A percentile compares a stretch with the other conserved stretches of the same genome.
phyloP scores from a whole-genome alignment of 2,797 vertebrate species.

The Valencia hispanica region DNA sequence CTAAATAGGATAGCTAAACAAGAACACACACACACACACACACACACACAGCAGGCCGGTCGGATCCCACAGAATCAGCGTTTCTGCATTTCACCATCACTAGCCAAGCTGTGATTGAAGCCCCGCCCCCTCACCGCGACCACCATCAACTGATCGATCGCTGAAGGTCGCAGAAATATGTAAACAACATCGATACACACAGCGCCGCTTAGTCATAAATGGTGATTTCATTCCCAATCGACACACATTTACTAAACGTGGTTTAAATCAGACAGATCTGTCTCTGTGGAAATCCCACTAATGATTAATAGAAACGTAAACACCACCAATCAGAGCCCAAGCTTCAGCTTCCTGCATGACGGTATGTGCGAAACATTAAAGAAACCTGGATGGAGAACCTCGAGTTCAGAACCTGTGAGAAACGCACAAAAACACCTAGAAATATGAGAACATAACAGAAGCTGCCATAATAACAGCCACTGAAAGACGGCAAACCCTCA shows the following conservation, averaged over 20 bases:
- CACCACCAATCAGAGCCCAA: not conserved
- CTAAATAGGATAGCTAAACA: too few relatives aligned
- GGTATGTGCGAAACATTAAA: too few relatives aligned
- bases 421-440: too few relatives aligned
- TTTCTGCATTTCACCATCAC: conserved; percentile 28
- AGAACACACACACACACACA: not conserved
- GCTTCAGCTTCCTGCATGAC: not conserved
- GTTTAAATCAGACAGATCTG: conserved; percentile 15
- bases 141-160: conserved; percentile 25
- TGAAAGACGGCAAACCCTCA: too few relatives aligned
- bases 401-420: too few relatives aligned
- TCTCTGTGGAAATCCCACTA: not conserved
- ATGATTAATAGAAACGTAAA: not conserved
- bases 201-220: conserved; percentile 34
- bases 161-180: conserved; percentile 41
- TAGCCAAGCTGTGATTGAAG: conserved; percentile 38
- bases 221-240: conserved; percentile 24
- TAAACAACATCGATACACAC: conserved; percentile 42
- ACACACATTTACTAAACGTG: conserved; percentile 24
- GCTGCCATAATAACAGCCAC: too few relatives aligned
- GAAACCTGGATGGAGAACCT: too few relatives aligned
- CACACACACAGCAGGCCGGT: conserved; percentile 3
- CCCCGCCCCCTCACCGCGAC: conserved; percentile 23
- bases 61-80: not conserved
- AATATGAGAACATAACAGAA: too few relatives aligned